Conservation (phyloP, 2,888 invertebrate species). For the Sarcophaga carnaria region DNA sequence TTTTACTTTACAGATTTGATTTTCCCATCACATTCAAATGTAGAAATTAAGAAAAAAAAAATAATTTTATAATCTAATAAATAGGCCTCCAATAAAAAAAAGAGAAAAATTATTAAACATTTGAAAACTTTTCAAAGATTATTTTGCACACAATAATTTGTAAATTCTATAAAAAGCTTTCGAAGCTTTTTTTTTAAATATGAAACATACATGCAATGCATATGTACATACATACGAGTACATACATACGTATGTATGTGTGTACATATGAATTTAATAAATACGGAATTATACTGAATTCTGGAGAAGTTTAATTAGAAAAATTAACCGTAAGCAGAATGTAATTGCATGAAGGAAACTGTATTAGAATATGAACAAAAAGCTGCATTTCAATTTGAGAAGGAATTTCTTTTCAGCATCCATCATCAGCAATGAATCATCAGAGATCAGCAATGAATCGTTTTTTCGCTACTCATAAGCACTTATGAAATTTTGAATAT, state of each 20-base stretch:
- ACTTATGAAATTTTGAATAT: no score
- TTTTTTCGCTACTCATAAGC: no score
- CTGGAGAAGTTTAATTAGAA: background rate
- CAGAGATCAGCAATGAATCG: no score
- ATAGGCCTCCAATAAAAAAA: background rate
- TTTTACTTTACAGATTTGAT: no score
- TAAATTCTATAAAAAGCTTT: no score
- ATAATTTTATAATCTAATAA: background rate
- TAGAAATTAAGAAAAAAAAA: no score
- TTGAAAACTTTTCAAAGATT: no score
- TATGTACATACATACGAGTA: no score
- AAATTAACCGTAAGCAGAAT: background rate
- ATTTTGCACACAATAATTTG: no score
- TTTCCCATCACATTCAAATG: no score
- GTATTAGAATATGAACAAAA: background rate
- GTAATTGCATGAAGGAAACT: background rate
- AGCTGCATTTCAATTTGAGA: background rate
- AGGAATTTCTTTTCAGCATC: background rate
- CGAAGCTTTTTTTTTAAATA: background rate
- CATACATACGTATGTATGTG: background rate
- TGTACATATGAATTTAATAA: background rate
- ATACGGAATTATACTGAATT: background rate
- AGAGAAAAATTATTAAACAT: background rate
- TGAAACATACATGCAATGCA: background rate
- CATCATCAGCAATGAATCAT: background rate